Evolutionary conservation across 2,797 vertebrate genomes (phyloP).

Genomic region (Molossus molossus): DNA sequence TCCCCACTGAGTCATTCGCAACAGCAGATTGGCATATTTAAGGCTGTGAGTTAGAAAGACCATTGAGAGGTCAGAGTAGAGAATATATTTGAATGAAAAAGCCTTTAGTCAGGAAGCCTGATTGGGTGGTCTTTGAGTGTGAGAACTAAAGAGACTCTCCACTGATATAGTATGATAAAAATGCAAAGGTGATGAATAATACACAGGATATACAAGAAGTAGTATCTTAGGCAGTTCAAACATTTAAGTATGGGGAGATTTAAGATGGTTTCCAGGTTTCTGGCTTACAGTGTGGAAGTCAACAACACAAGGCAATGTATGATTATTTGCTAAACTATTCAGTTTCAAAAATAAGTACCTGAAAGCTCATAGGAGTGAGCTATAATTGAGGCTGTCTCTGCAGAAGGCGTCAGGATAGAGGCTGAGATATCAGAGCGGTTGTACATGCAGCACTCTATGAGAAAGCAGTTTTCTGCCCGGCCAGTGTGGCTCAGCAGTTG

Average conservation of each 20-base stretch:
- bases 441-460: background rate
- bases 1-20: background rate
- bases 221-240: background rate
- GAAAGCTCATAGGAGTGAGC: background rate
- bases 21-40: background rate
- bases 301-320: background rate
- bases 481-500: too few relatives aligned
- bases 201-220: background rate
- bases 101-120: background rate
- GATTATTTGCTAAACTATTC: conserved; percentile 16
- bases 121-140: background rate
- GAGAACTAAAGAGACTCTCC: background rate
- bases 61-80: background rate
- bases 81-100: background rate
- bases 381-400: background rate
- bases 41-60: background rate
- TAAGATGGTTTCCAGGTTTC: conserved; percentile 21
- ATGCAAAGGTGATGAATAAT: background rate
- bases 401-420: background rate
- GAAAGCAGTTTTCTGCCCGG: background rate
- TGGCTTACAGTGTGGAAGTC: background rate
- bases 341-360: conserved; percentile 35
- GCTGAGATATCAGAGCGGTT: background rate
- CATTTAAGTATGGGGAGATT: background rate
- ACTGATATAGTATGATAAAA: background rate